phyloP scores from a whole-genome alignment of 2,888 invertebrate genomes.

The Trichacis sp. region DNA sequence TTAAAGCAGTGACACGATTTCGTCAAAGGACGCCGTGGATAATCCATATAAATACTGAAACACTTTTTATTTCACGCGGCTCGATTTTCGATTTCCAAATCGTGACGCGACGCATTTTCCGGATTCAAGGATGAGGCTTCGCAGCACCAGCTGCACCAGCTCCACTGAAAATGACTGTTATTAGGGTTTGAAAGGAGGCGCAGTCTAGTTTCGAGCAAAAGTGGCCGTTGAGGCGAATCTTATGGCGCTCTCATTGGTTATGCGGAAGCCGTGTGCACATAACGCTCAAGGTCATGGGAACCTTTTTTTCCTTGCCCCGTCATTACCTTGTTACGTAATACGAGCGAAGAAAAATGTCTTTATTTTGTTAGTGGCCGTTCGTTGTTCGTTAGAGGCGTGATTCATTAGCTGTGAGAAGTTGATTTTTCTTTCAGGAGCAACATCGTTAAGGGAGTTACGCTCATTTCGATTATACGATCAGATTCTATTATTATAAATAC shows the following conservation, averaged over 20 bases:
- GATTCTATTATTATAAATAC: too few species aligned
- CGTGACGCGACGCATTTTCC: too few species aligned
- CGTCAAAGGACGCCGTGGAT: too few species aligned
- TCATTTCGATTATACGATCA: too few species aligned
- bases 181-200: conserved; percentile 27
- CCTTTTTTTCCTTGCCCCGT: conserved; percentile 4
- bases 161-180: conserved; percentile 19
- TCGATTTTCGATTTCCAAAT: too few species aligned
- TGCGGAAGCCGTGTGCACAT: conserved; percentile 31
- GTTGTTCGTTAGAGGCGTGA: too few species aligned
- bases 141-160: conserved; percentile 20
- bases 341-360: conserved; percentile 3
- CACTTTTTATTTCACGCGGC: too few species aligned
- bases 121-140: too few species aligned
- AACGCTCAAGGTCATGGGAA: conserved; percentile 34
- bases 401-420: too few species aligned
- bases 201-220: conserved; percentile 21
- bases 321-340: conserved; percentile 12
- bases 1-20: background rate
- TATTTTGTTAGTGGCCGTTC: background rate
- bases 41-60: too few species aligned
- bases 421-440: too few species aligned
- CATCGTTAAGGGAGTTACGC: too few species aligned
- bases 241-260: conserved; percentile 18
- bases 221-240: conserved; percentile 25